phyloP scores from a whole-genome alignment of 2,113 vertebrate species.

The Lethenteron reissneri region DNA sequence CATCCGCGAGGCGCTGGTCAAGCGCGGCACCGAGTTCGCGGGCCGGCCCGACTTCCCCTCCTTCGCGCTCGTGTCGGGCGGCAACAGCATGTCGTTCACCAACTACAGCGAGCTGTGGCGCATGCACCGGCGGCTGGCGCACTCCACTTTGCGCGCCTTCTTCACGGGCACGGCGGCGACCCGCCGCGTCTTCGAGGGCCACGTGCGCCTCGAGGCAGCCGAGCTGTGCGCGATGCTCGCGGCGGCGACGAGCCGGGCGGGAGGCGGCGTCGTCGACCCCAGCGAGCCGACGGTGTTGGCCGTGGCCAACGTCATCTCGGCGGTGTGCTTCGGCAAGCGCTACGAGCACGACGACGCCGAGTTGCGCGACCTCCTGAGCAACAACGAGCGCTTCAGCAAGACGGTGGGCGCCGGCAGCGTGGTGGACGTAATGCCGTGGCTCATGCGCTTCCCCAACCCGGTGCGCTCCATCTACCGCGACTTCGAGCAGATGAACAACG shows the following conservation, averaged over 20 bases:
- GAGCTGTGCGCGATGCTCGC: slow-evolving; percentile 40
- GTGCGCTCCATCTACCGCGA: slow-evolving; percentile 46
- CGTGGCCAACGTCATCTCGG: slow-evolving; percentile 75
- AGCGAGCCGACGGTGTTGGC: slow-evolving; percentile 34
- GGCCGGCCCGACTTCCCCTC: slow-evolving; percentile 62
- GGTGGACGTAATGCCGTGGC: slow-evolving; percentile 80
- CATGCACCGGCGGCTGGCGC: slow-evolving; percentile 38
- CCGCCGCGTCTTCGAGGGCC: slow-evolving; percentile 37
- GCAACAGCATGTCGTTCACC: slow-evolving; percentile 50
- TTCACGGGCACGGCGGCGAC: slow-evolving; percentile 35
- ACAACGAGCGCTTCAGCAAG: slow-evolving; percentile 60
- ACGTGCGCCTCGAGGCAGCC: slow-evolving; percentile 36
- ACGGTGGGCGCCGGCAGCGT: slow-evolving; percentile 79
- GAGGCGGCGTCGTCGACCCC: slow-evolving; percentile 20
- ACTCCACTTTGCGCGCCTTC: slow-evolving; percentile 42
- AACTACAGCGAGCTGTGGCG: slow-evolving; percentile 42
- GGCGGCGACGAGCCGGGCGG: slow-evolving; percentile 24
- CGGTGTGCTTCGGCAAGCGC: slow-evolving; percentile 65
- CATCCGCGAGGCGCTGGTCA: slow-evolving; percentile 56
- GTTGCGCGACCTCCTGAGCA: slow-evolving; percentile 51
- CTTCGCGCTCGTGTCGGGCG: slow-evolving; percentile 35
- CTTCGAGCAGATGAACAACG: slow-evolving; percentile 51
- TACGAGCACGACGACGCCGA: slow-evolving; percentile 53
- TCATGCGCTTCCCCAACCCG: slow-evolving; percentile 75
- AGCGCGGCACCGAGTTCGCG: slow-evolving; percentile 44